Evolutionary conservation across 2,113 vertebrate genomes (phyloP).

Genomic region (rabbit (Oryctolagus cuniculus)): mOryCun1.1 NC_091439.1:36653501-36654000

Average conservation of each 20-base stretch:
- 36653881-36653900: constrained; percentile 97
- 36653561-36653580: too few relatives aligned
- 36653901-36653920: constrained; percentile 98
- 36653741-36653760: not conserved
- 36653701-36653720: too few relatives aligned
- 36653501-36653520: too few relatives aligned
- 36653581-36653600: too few relatives aligned
- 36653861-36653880: constrained; percentile 97
- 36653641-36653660: too few relatives aligned
- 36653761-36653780: constrained; percentile 10
- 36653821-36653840: constrained; percentile 96
- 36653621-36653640: too few relatives aligned
- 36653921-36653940: constrained; percentile 95
- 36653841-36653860: constrained; percentile 96
- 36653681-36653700: too few relatives aligned
- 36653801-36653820: constrained; percentile 96
- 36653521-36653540: too few relatives aligned
- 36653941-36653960: not conserved
- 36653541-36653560: too few relatives aligned
- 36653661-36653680: not conserved
- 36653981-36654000: constrained; percentile 12
- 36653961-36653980: not conserved
- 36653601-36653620: too few relatives aligned
- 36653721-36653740: not conserved
- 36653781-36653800: constrained; percentile 95